phyloP scores from a whole-genome alignment of 2,797 vertebrate genomes.

The Babyrousa celebensis region DNA sequence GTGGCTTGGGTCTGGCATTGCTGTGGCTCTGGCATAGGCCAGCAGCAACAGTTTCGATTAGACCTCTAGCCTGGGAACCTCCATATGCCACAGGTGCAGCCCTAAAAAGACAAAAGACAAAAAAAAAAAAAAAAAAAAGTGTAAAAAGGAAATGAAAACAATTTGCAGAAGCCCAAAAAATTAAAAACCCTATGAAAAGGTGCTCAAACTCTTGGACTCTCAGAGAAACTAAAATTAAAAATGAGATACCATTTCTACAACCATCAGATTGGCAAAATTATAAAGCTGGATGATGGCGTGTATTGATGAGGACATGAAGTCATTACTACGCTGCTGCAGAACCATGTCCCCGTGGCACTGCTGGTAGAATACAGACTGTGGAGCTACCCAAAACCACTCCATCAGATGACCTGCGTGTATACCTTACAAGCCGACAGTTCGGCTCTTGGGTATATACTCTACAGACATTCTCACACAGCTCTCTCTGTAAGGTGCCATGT shows the following conservation, averaged over 20 bases:
- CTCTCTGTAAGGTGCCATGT: neutral
- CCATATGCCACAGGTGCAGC: too few species aligned
- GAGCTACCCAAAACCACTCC: neutral
- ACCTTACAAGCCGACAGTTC: neutral
- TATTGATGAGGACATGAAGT: neutral
- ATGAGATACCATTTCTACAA: neutral
- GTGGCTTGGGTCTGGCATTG: too few species aligned
- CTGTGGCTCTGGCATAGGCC: too few species aligned
- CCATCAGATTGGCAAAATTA: neutral
- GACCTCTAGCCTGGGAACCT: too few species aligned
- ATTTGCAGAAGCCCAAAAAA: neutral
- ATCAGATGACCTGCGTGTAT: too few species aligned
- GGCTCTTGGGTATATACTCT: neutral
- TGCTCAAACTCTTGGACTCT: neutral
- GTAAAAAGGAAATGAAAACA: neutral
- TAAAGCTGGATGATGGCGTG: neutral
- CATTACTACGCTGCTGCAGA: neutral
- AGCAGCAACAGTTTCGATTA: too few species aligned
- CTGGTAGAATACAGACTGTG: neutral
- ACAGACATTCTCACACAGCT: neutral
- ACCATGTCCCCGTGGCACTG: neutral
- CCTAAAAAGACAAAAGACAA: too few species aligned
- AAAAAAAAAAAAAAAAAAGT: too few species aligned
- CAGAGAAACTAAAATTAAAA: conserved; percentile 28
- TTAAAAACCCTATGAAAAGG: neutral